Base-by-base conservation (phyloP, 2,888 invertebrate species). In the Conchocele bisecta region DNA sequence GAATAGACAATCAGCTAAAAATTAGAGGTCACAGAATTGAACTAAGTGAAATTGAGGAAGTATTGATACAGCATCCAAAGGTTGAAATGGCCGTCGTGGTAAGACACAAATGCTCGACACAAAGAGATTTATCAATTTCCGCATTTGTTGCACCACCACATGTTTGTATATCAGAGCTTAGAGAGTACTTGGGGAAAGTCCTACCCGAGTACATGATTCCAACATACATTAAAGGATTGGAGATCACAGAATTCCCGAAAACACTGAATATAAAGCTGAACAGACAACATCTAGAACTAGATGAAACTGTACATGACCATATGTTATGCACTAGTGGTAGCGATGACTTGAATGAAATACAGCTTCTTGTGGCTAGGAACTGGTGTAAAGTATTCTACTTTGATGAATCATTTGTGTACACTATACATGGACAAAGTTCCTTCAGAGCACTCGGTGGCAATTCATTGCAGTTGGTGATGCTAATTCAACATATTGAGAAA, bases 11-110 rank as follows among this genome's bases (percentile, higher is more conserved):
- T 96, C 54, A 93, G 97, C 61, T 83, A 0, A 83, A 83, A 48
- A 71, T 83, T 41, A 56, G 83, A 46, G 97, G 97, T 0, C 96
- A 97, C 86, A 92, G 97, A 7, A 96, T 97, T 0, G 96, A 97
- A 87, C 92, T 97, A 54, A 93, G 94, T 1, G 97, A 97, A 92
- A 94, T 97, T 1, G 96, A 97, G 35, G 68, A 70, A 31, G 65
- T 75, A 11, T 37, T 80, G 0, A 64, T 75, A 20, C 76, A 80
- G 48, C 75, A 81, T 44, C 56, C 67, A 20, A 68, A 75, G 44
- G 68, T 81, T 15, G 72, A 77, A 15, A 57, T 75, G 28, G 76
- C 75, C 6, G 77, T 77, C 0, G 80, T 77, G 22, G 77, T 80
- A 17, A 54, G 59, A 5, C 75, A 77, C 50, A 72, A 42, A 46